Conservation (phyloP, 2,888 invertebrate species). For the Nemotelus nigrinus region DNA sequence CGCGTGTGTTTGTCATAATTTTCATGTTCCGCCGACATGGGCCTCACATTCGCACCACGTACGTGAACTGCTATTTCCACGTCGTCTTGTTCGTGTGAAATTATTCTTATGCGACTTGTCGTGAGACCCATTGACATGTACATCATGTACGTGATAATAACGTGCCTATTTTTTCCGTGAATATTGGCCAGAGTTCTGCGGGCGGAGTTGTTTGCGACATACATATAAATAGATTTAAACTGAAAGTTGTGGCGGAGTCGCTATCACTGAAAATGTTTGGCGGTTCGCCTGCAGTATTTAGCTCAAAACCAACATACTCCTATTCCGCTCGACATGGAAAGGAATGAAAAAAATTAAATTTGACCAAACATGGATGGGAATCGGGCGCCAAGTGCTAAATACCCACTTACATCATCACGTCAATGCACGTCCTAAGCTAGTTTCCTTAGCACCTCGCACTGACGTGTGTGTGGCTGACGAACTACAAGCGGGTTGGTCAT, state of each 20-base stretch:
- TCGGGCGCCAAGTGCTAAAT: background rate
- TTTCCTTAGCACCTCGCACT: no score
- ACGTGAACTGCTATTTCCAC: constrained; percentile 14
- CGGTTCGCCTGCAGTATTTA: background rate
- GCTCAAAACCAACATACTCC: no score
- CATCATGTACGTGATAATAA: constrained; percentile 16
- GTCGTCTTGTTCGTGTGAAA: constrained; percentile 14
- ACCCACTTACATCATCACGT: constrained; percentile 2
- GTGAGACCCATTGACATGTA: background rate
- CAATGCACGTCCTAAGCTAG: background rate
- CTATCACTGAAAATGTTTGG: background rate
- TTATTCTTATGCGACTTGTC: background rate
- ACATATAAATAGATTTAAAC: constrained; percentile 7
- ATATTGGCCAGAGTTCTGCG: background rate
- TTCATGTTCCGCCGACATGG: constrained; percentile 8
- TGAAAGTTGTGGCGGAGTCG: background rate
- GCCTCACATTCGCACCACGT: constrained; percentile 20
- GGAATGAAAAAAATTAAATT: no score
- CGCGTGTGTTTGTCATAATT: constrained; percentile 28
- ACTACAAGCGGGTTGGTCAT: no score
- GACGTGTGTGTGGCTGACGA: no score
- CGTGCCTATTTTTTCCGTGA: background rate
- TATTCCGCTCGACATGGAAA: no score
- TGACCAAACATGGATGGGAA: no score
- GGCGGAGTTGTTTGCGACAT: background rate